A percentile compares a stretch with the other conserved stretches of the same genome.
These are phyloP conservation scores for Trachymyrmex septentrionalis DNA, from an alignment of 1,140 invertebrate species.

Conservation along the genomic window DNA sequence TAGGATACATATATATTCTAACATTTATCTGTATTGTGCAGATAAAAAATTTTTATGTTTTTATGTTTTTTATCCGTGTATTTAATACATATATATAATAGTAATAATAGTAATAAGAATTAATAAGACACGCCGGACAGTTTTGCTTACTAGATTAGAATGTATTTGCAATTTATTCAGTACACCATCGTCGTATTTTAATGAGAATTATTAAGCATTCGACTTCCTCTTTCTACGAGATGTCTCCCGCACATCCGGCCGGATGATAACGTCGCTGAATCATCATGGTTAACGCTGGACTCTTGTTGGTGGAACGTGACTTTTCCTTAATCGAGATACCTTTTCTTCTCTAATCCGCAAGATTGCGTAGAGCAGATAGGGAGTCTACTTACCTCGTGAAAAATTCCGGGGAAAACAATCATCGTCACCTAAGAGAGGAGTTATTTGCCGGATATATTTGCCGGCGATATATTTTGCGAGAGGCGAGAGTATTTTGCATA, in stretches of 20 bases:
- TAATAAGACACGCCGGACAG: neutral
- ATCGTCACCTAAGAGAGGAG: neutral
- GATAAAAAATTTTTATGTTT: neutral
- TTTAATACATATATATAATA: neutral
- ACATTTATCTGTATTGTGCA: neutral
- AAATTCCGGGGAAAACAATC: slow-evolving; percentile 27
- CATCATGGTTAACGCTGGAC: slow-evolving; percentile 35
- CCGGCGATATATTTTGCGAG: neutral
- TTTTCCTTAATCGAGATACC: slow-evolving; percentile 56
- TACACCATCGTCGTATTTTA: slow-evolving; percentile 35
- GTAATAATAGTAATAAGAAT: too few species aligned
- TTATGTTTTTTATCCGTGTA: neutral
- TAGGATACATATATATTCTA: neutral
- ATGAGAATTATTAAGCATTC: slow-evolving; percentile 59
- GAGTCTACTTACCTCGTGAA: slow-evolving; percentile 36
- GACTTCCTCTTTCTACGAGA: slow-evolving; percentile 41
- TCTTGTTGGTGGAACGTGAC: slow-evolving; percentile 59
- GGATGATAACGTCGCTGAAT: slow-evolving; percentile 39
- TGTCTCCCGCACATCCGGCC: slow-evolving; percentile 42
- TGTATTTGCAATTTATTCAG: neutral
- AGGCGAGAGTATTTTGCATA: slow-evolving; percentile 16
- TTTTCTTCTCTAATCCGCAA: slow-evolving; percentile 49
- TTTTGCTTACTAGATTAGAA: neutral
- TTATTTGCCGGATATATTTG: slow-evolving; percentile 24
- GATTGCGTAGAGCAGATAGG: slow-evolving; percentile 19